phyloP scores from a whole-genome alignment of 2,113 vertebrate species.

The Ptyas mucosa region DNA sequence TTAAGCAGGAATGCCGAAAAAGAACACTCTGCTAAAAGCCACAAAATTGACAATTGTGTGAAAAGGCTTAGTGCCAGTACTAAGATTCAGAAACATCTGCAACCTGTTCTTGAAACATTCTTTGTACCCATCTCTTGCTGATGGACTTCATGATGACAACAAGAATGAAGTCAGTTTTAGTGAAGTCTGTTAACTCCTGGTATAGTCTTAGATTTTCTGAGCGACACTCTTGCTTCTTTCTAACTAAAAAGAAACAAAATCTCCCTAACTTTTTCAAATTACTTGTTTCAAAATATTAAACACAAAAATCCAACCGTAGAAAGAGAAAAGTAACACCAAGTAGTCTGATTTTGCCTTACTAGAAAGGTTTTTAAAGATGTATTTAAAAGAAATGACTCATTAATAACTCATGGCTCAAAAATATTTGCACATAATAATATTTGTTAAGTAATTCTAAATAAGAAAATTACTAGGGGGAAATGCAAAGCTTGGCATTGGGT shows the following conservation, averaged over 20 bases:
- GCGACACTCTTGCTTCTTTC: not conserved
- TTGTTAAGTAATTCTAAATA: constrained; percentile 6
- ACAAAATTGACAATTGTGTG: not conserved
- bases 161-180: not conserved
- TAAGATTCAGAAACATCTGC: not conserved
- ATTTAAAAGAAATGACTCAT: constrained; percentile 17
- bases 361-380: not conserved
- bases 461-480: not conserved
- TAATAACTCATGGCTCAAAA: not conserved
- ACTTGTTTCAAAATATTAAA: not conserved
- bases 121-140: not conserved
- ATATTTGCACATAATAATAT: not conserved
- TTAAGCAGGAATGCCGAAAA: not conserved
- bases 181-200: not conserved
- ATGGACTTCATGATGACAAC: not conserved
- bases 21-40: not conserved
- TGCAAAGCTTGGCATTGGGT: not conserved
- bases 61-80: not conserved
- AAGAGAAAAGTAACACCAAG: not conserved
- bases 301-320: not conserved
- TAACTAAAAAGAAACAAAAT: not conserved
- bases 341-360: not conserved
- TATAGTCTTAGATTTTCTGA: not conserved
- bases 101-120: not conserved
- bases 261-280: not conserved